Evolutionary conservation across 1,140 invertebrate genomes (phyloP).

Genomic region (Thalassaphorura encarpata): DNA sequence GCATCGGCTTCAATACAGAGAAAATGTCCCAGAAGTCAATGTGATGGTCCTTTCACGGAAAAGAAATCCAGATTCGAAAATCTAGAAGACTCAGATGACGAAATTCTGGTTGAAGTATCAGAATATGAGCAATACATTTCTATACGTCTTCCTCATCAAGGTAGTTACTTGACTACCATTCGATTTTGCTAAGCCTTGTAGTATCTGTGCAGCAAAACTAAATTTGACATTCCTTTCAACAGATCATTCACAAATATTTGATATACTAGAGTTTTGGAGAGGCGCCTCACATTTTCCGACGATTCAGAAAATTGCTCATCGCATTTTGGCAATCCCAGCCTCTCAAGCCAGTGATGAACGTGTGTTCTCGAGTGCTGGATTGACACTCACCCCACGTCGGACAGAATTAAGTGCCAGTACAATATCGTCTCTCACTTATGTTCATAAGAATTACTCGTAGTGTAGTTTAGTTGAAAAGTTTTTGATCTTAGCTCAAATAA

Average conservation of each 20-base stretch:
- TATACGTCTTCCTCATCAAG: background rate
- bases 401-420: background rate
- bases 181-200: background rate
- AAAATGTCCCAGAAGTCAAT: no score
- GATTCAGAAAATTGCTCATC: background rate
- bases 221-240: background rate
- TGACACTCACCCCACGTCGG: background rate
- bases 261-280: background rate
- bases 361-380: background rate
- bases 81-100: background rate
- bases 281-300: background rate
- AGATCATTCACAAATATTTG: background rate
- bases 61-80: background rate
- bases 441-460: background rate
- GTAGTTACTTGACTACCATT: background rate
- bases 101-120: background rate
- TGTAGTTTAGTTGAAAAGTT: background rate
- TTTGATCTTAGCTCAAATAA: no score
- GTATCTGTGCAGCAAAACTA: no score
- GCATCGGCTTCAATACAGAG: no score
- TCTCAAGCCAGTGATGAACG: background rate
- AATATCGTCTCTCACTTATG: background rate
- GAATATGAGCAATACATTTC: background rate
- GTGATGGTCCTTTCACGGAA: no score
- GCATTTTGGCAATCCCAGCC: background rate